A percentile compares a stretch with the other conserved stretches of the same genome.
Evolutionary conservation across 1,140 invertebrate species (phyloP).

Genomic region (Gryon sp.): DNA sequence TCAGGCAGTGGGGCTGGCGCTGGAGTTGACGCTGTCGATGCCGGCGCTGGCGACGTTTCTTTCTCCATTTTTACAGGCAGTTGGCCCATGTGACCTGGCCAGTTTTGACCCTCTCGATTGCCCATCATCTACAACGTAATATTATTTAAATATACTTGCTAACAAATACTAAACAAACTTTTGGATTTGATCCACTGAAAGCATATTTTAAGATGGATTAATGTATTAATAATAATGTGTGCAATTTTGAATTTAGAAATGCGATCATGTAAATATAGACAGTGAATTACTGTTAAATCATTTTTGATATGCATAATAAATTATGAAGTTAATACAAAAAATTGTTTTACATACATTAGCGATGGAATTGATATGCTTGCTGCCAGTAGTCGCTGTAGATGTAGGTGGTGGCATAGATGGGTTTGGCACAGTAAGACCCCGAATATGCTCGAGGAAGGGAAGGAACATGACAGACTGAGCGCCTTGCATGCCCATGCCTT

Average conservation of each 20-base stretch:
- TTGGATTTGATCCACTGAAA: too few species aligned
- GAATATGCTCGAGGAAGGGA: slow-evolving; percentile 82
- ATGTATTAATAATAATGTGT: too few species aligned
- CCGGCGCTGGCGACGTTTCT: slow-evolving; percentile 77
- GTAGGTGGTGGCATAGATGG: slow-evolving; percentile 74
- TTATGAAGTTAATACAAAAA: too few species aligned
- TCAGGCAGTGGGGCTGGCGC: slow-evolving; percentile 79
- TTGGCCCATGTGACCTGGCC: slow-evolving; percentile 75
- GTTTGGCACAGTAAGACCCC: slow-evolving; percentile 73
- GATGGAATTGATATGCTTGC: slow-evolving; percentile 79
- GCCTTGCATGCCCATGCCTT: slow-evolving; percentile 74
- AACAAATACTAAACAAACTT: too few species aligned
- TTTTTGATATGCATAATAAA: too few species aligned
- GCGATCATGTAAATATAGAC: too few species aligned
- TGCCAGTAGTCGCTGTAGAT: slow-evolving; percentile 74
- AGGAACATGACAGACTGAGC: slow-evolving; percentile 82
- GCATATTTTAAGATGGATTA: too few species aligned
- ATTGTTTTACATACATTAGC: slow-evolving; percentile 71
- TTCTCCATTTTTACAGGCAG: slow-evolving; percentile 75
- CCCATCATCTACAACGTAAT: slow-evolving; percentile 71
- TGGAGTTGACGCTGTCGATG: slow-evolving; percentile 74
- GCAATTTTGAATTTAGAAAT: too few species aligned
- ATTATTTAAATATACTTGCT: too few species aligned
- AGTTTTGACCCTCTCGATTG: slow-evolving; percentile 71
- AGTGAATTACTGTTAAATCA: too few species aligned